Conservation (phyloP, 2,888 invertebrate genomes). For the Hypsopygia costalis region DNA sequence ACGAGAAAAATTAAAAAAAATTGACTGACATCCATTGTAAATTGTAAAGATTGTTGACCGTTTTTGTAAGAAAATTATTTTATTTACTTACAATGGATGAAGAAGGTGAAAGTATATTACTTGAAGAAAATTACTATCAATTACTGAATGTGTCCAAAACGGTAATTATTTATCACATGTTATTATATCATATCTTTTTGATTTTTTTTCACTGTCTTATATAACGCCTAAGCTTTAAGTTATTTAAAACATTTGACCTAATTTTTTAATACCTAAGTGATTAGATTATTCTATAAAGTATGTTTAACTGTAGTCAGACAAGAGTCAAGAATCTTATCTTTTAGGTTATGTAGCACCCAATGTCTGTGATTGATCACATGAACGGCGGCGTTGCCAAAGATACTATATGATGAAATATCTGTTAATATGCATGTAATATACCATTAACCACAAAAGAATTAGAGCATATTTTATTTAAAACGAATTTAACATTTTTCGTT, state of each 20-base stretch:
- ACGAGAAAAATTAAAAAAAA: no score
- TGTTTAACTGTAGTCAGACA: no score
- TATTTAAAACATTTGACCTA: constrained; percentile 13
- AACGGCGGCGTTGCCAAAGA: constrained; percentile 9
- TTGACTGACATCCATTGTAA: neutral
- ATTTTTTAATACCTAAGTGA: constrained; percentile 1
- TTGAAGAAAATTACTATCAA: constrained; percentile 93
- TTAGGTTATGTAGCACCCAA: constrained; percentile 29
- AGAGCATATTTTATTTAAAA: no score
- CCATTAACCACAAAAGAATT: no score
- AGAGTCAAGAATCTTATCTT: constrained; percentile 9
- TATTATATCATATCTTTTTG: constrained; percentile 18
- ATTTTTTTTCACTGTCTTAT: constrained; percentile 40
- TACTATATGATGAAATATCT: neutral
- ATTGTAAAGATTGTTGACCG: constrained; percentile 1
- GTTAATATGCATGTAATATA: no score
- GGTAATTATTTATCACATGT: constrained; percentile 78
- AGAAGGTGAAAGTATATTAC: constrained; percentile 83
- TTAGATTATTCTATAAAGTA: neutral
- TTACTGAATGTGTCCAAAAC: constrained; percentile 91
- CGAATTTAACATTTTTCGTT: no score
- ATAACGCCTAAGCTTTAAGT: constrained; percentile 24
- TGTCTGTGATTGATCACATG: constrained; percentile 1
- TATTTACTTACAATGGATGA: constrained; percentile 78
- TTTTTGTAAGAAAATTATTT: constrained; percentile 23